Conservation (phyloP, 2,113 vertebrate species). For the Poeciliopsis prolifica region DNA sequence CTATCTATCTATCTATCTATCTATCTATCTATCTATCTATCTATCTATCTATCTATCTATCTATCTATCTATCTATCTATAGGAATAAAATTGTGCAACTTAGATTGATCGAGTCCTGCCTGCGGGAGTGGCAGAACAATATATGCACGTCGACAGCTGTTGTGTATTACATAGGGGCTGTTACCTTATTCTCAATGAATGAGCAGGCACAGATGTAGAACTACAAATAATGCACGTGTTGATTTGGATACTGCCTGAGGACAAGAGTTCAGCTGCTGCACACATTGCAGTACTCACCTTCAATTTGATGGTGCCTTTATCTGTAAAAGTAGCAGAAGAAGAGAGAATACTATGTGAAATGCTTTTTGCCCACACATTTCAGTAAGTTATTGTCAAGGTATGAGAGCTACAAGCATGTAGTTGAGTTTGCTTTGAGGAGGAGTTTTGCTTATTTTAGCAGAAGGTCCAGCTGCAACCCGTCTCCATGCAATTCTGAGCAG, state of each 20-base stretch:
- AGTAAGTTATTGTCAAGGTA: background rate
- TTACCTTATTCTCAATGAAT: slow-evolving; percentile 78
- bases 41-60: too few relatives aligned
- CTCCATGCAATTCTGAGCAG: slow-evolving; percentile 41
- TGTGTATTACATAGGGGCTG: slow-evolving; percentile 71
- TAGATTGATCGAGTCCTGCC: slow-evolving; percentile 73
- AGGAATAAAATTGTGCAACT: slow-evolving; percentile 56
- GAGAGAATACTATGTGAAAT: slow-evolving; percentile 3
- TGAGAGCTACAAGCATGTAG: background rate
- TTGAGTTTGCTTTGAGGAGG: slow-evolving; percentile 9
- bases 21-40: too few relatives aligned
- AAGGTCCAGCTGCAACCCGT: slow-evolving; percentile 50
- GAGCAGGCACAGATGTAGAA: slow-evolving; percentile 75
- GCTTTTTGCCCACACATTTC: background rate
- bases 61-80: too few relatives aligned
- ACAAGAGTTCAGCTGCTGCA: slow-evolving; percentile 67
- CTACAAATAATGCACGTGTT: slow-evolving; percentile 72
- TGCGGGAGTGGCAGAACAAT: slow-evolving; percentile 61
- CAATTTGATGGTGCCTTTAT: slow-evolving; percentile 90
- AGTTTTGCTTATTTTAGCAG: slow-evolving; percentile 3
- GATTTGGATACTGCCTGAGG: slow-evolving; percentile 70
- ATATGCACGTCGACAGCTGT: slow-evolving; percentile 77
- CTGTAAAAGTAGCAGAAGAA: slow-evolving; percentile 73
- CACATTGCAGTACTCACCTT: slow-evolving; percentile 82
- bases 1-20: too few relatives aligned